Conservation (phyloP, 1,140 invertebrate species). For the Trichonephila clavipes region DNA sequence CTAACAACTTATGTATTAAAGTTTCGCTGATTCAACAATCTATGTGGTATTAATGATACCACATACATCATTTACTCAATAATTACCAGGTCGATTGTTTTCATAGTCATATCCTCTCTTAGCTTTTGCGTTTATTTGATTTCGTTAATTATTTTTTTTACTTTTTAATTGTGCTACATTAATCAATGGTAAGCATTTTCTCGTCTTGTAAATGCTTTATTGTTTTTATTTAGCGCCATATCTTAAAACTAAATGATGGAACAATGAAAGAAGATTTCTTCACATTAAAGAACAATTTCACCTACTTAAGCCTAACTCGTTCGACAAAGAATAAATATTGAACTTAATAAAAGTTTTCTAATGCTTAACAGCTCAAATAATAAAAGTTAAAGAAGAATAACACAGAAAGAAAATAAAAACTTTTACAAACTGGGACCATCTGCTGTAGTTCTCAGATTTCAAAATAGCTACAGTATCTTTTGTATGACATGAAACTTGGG, state of each 20-base stretch:
- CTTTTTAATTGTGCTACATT: too few species aligned
- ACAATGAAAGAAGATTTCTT: background rate
- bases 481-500: background rate
- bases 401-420: background rate
- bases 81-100: too few species aligned
- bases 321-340: background rate
- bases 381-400: background rate
- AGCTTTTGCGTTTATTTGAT: too few species aligned
- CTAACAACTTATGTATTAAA: too few species aligned
- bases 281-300: background rate
- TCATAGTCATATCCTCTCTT: too few species aligned
- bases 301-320: background rate
- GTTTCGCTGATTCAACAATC: too few species aligned
- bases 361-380: background rate
- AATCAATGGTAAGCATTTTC: too few species aligned
- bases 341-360: conserved; percentile 14
- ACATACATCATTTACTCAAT: too few species aligned
- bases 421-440: background rate
- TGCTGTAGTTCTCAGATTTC: background rate
- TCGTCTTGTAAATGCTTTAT: too few species aligned
- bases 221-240: too few species aligned
- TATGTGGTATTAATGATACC: too few species aligned
- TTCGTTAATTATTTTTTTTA: too few species aligned
- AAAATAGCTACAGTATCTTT: background rate
- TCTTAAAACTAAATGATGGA: background rate